Percentiles rank a stretch among this genome's conserved stretches.
phyloP scores from a whole-genome alignment of 2,888 invertebrate genomes.

The Suillia variegata region DNA sequence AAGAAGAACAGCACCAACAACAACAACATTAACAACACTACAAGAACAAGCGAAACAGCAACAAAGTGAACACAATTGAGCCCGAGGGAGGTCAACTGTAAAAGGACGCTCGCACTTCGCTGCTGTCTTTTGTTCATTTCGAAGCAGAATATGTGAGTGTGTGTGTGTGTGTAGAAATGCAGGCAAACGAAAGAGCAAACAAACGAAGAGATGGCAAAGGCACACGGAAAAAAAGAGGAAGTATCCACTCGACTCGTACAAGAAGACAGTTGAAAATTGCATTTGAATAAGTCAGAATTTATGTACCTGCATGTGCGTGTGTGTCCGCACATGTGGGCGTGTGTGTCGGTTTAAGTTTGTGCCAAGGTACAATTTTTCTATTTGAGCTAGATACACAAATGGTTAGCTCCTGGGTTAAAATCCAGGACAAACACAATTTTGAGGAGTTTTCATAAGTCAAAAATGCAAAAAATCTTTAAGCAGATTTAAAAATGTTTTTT shows the following conservation, averaged over 20 bases:
- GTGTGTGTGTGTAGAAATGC: too few relatives aligned
- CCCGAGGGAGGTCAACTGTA: constrained; percentile 34
- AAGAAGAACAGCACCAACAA: constrained; percentile 16
- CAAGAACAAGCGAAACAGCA: constrained; percentile 7
- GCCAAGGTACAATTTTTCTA: too few relatives aligned
- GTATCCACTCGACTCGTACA: constrained; percentile 8
- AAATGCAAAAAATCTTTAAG: too few relatives aligned
- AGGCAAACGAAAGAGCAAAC: too few relatives aligned
- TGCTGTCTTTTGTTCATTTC: too few relatives aligned
- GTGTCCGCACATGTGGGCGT: constrained; percentile 10
- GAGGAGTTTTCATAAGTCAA: too few relatives aligned
- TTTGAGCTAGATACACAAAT: too few relatives aligned
- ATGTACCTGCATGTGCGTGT: constrained; percentile 20
- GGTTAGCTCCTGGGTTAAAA: too few relatives aligned
- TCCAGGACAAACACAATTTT: too few relatives aligned
- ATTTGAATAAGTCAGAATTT: constrained; percentile 34
- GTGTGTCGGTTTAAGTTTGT: constrained; percentile 9
- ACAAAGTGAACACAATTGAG: constrained; percentile 36
- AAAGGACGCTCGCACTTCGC: constrained; percentile 21
- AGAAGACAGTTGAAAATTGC: constrained; percentile 33
- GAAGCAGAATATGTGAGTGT: too few relatives aligned
- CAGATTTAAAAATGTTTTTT: too few relatives aligned
- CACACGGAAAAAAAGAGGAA: constrained; percentile 14
- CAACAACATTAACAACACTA: constrained; percentile 2
- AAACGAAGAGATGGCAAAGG: constrained; percentile 7